These are phyloP conservation scores for Neelides sp. DNA, from an alignment of 1,140 invertebrate species.

Conservation along the genomic window DNA sequence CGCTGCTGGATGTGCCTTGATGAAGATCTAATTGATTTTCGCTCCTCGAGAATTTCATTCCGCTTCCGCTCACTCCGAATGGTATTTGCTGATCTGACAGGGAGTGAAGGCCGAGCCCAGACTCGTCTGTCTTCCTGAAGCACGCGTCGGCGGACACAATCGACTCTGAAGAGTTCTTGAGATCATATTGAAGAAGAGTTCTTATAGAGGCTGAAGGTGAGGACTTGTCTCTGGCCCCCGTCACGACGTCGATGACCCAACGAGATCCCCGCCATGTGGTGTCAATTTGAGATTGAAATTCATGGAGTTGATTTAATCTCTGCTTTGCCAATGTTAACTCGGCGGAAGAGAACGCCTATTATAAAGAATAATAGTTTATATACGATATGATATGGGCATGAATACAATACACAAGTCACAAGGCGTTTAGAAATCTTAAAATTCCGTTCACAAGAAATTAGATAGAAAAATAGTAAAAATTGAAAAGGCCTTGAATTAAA, in stretches of 20 bases:
- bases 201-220: constrained; percentile 21
- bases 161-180: constrained; percentile 16
- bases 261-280: constrained; percentile 78
- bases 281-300: constrained; percentile 67
- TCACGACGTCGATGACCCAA: constrained; percentile 89
- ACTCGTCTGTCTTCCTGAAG: constrained; percentile 7
- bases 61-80: constrained; percentile 1
- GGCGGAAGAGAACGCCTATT: constrained; percentile 65
- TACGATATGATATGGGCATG: too few relatives aligned
- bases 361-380: too few relatives aligned
- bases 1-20: neutral
- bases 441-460: too few relatives aligned
- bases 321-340: constrained; percentile 76
- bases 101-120: constrained; percentile 1
- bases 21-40: constrained; percentile 14
- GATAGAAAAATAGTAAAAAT: too few relatives aligned
- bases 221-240: constrained; percentile 72
- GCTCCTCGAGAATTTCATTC: constrained; percentile 15
- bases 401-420: neutral
- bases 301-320: constrained; percentile 62
- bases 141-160: constrained; percentile 9
- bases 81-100: constrained; percentile 8
- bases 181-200: constrained; percentile 3
- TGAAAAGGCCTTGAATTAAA: too few relatives aligned
- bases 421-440: too few relatives aligned